Percentiles rank a stretch among this genome's conserved stretches.
These are phyloP conservation scores for Corvus cornix DNA, from an alignment of 2,113 vertebrate genomes.

Conservation along the genomic window DNA sequence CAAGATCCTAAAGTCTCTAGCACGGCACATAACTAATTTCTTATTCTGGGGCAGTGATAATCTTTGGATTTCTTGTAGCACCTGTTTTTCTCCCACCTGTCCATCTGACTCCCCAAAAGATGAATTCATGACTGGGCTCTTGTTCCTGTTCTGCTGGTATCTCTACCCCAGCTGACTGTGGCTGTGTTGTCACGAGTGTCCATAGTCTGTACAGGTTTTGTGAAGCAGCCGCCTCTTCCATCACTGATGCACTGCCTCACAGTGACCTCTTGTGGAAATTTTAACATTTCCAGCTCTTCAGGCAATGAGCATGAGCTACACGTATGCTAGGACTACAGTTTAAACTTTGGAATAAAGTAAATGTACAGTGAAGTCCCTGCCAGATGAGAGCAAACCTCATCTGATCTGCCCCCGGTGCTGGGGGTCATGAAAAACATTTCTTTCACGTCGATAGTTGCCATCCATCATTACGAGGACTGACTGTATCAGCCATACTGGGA, in stretches of 20 bases:
- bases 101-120: neutral
- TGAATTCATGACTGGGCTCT: accelerated
- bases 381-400: neutral
- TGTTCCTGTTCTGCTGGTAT: neutral
- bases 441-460: neutral
- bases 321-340: accelerated
- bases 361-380: neutral
- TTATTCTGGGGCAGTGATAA: neutral
- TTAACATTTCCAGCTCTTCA: neutral
- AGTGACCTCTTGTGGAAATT: slow-evolving; percentile 44
- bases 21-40: neutral
- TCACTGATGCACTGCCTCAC: neutral
- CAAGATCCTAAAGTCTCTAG: neutral
- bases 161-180: neutral
- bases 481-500: neutral
- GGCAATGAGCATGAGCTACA: neutral
- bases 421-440: neutral
- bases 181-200: neutral
- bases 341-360: neutral
- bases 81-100: neutral
- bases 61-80: neutral
- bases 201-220: accelerated
- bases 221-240: accelerated
- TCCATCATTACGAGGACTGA: neutral
- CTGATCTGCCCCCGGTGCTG: neutral